Evolutionary conservation across 2,888 invertebrate genomes (phyloP).

Genomic region (Napeogenes sylphis): DNA sequence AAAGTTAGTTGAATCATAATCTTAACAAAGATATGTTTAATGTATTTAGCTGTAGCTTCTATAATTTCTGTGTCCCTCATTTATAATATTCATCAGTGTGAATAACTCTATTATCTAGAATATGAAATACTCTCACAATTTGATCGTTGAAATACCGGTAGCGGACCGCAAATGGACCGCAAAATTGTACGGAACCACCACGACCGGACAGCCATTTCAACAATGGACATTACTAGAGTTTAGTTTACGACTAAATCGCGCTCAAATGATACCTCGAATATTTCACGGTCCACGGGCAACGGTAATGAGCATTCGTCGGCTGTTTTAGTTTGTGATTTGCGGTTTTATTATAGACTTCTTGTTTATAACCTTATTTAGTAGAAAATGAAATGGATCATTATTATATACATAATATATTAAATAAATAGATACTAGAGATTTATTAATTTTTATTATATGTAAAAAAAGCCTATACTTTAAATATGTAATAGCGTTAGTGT

Average conservation of each 20-base stretch:
- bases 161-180: slow-evolving; percentile 51
- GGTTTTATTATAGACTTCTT: slow-evolving; percentile 5
- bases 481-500: too few relatives aligned
- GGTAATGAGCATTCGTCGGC: slow-evolving; percentile 21
- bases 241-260: slow-evolving; percentile 46
- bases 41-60: too few relatives aligned
- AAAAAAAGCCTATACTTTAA: too few relatives aligned
- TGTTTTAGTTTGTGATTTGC: slow-evolving; percentile 14
- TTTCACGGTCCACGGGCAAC: slow-evolving; percentile 36
- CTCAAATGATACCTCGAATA: slow-evolving; percentile 47
- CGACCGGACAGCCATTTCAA: slow-evolving; percentile 41
- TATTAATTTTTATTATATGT: too few relatives aligned
- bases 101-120: slow-evolving; percentile 8
- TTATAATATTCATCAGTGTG: slow-evolving; percentile 7
- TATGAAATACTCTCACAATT: slow-evolving; percentile 11
- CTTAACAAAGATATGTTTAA: too few relatives aligned
- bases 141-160: slow-evolving; percentile 25
- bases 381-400: too few relatives aligned
- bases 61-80: neutral
- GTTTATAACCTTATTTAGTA: neutral
- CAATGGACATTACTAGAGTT: slow-evolving; percentile 46
- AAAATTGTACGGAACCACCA: slow-evolving; percentile 47
- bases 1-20: too few relatives aligned
- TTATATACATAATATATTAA: too few relatives aligned
- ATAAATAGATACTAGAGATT: too few relatives aligned